Conservation (phyloP, 2,113 vertebrate genomes). For the Chiloscyllium plagiosum region DNA sequence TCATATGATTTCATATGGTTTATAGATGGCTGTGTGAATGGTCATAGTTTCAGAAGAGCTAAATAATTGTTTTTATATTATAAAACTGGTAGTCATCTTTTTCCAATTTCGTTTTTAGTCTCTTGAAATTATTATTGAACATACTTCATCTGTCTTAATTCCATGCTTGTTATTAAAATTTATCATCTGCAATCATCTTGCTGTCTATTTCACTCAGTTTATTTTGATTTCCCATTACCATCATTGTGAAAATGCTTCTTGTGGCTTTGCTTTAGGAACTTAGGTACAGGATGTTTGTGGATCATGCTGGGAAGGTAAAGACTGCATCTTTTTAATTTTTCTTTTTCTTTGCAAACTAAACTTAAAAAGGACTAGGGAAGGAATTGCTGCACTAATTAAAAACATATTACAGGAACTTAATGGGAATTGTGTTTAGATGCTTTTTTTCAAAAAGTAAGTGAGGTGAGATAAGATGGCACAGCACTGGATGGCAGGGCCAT, state of each 20-base stretch:
- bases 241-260: neutral
- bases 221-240: neutral
- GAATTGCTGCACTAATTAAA: too few relatives aligned
- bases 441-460: too few relatives aligned
- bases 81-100: neutral
- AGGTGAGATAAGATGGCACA: too few relatives aligned
- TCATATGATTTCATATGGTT: too few relatives aligned
- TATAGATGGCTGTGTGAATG: neutral
- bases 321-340: too few relatives aligned
- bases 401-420: too few relatives aligned
- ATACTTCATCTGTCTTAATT: neutral
- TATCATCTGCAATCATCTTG: neutral
- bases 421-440: too few relatives aligned
- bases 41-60: neutral
- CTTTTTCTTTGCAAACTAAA: too few relatives aligned
- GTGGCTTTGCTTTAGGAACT: neutral
- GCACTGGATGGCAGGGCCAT: too few relatives aligned
- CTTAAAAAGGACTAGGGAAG: too few relatives aligned
- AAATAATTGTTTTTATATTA: neutral
- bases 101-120: neutral
- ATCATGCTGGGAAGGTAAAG: neutral
- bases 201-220: neutral
- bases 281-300: neutral
- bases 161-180: neutral
- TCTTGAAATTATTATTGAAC: neutral